Percentiles rank a stretch among this genome's conserved stretches.
phyloP scores from a whole-genome alignment of 2,888 invertebrate genomes.

The Acleris emargana region DNA sequence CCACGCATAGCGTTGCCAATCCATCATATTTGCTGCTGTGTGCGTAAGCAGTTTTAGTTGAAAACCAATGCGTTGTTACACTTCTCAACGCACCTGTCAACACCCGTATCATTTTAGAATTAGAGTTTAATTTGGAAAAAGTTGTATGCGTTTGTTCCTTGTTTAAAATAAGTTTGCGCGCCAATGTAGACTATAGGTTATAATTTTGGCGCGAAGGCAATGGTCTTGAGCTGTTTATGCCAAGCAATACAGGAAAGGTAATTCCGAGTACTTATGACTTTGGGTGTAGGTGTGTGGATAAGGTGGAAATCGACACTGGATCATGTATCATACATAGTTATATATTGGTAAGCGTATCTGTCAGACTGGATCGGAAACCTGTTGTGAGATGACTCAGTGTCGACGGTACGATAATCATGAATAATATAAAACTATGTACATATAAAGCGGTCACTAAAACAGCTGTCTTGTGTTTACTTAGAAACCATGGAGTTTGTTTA shows the following conservation, averaged over 20 bases:
- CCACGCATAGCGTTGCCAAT: conserved; percentile 71
- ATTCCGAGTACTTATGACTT: conserved; percentile 15
- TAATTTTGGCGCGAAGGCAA: conserved; percentile 26
- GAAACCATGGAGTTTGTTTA: too few species aligned
- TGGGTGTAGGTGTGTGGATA: conserved; percentile 17
- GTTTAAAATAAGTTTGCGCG: conserved; percentile 6
- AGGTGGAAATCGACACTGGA: conserved; percentile 31
- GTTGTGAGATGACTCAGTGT: conserved; percentile 30
- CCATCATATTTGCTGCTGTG: conserved; percentile 72
- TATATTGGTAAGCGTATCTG: conserved; percentile 28
- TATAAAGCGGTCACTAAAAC: too few species aligned
- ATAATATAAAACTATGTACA: background rate
- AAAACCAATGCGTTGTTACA: conserved; percentile 44
- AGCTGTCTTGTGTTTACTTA: too few species aligned
- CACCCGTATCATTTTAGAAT: conserved; percentile 7
- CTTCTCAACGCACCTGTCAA: conserved; percentile 5
- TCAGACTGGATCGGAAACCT: conserved; percentile 31
- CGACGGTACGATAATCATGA: background rate
- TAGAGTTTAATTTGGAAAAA: conserved; percentile 14
- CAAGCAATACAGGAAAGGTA: conserved; percentile 18
- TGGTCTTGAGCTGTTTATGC: conserved; percentile 16
- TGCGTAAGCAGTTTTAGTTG: conserved; percentile 57
- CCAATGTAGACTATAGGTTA: conserved; percentile 30
- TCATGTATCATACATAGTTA: conserved; percentile 3
- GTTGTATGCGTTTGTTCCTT: background rate